phyloP scores from a whole-genome alignment of 1,140 invertebrate genomes.

The Ostrea edulis region DNA sequence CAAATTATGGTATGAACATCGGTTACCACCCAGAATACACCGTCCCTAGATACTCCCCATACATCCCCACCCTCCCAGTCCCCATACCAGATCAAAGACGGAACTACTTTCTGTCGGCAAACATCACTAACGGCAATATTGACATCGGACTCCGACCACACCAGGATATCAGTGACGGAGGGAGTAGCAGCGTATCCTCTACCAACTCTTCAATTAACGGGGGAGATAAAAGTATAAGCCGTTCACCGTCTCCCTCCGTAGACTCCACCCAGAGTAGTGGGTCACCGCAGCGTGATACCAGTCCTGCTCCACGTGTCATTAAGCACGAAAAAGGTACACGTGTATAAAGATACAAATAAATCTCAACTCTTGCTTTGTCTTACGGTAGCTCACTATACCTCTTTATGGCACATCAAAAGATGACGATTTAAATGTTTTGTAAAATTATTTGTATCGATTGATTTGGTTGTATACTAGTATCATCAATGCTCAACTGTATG shows the following conservation, averaged over 20 bases:
- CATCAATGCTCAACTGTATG: too few species aligned
- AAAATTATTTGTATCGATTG: too few species aligned
- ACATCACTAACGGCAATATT: constrained; percentile 45
- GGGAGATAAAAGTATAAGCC: constrained; percentile 44
- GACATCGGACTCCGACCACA: constrained; percentile 35
- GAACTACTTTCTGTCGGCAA: constrained; percentile 22
- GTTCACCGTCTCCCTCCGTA: constrained; percentile 46
- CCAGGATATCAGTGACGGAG: constrained; percentile 46
- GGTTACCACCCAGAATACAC: constrained; percentile 40
- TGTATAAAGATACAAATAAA: too few species aligned
- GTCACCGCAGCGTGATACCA: neutral
- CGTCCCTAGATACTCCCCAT: constrained; percentile 10
- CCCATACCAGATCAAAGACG: constrained; percentile 49
- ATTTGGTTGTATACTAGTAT: too few species aligned
- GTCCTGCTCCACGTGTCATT: neutral
- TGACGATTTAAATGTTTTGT: too few species aligned
- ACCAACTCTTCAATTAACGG: constrained; percentile 46
- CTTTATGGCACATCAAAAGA: too few species aligned
- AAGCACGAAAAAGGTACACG: constrained; percentile 43
- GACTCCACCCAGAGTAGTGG: constrained; percentile 8
- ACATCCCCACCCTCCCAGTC: constrained; percentile 37
- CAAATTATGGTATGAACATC: constrained; percentile 39
- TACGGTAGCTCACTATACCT: too few species aligned
- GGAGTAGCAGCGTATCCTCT: constrained; percentile 50
- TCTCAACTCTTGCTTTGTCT: too few species aligned